Evolutionary conservation across 2,888 invertebrate genomes (phyloP).

Genomic region (Ornithoptera alexandrae): DNA sequence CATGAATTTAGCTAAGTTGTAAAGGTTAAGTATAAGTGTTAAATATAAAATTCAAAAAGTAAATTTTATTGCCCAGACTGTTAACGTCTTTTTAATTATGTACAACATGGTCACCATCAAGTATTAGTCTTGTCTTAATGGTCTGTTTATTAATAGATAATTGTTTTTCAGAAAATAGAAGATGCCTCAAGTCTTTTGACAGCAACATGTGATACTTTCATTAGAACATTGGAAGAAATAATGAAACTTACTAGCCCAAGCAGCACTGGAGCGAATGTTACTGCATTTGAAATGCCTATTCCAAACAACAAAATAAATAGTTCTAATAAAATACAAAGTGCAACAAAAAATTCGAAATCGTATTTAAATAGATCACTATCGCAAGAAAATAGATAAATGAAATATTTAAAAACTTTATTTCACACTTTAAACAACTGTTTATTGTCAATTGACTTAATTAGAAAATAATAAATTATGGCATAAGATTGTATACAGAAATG

Average conservation of each 20-base stretch:
- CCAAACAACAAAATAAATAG: conserved; percentile 48
- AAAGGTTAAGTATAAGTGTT: no score
- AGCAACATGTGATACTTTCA: conserved; percentile 91
- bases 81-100: no score
- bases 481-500: neutral
- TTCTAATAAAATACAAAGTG: conserved; percentile 34
- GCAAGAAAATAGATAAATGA: conserved; percentile 69
- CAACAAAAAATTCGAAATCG: conserved; percentile 53
- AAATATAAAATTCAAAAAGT: no score
- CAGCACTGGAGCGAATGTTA: conserved; percentile 41
- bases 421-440: conserved; percentile 31
- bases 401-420: conserved; percentile 28
- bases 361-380: conserved; percentile 64
- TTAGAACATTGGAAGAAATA: conserved; percentile 89
- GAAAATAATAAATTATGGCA: conserved; percentile 4
- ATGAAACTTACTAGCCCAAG: conserved; percentile 80
- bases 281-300: conserved; percentile 62
- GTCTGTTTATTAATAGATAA: conserved; percentile 3
- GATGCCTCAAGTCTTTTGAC: conserved; percentile 86
- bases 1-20: no score
- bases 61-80: no score
- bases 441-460: conserved; percentile 25
- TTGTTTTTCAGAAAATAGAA: conserved; percentile 81
- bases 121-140: neutral
- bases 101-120: no score